Evolutionary conservation across 2,113 vertebrate genomes (phyloP).

Genomic region (Smithornis capensis): DNA sequence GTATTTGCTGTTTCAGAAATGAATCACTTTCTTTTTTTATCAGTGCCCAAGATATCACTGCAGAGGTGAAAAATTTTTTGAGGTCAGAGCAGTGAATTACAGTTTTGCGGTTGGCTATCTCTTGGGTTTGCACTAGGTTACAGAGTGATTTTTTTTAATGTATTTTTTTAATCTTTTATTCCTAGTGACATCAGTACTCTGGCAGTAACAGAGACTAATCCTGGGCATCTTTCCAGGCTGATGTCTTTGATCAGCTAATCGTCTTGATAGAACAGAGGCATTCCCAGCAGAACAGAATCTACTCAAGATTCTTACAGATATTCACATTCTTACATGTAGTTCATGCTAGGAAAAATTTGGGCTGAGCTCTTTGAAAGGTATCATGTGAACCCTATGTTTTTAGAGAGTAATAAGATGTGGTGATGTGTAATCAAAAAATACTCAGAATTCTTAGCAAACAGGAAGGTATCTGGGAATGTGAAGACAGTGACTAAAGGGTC

Average conservation of each 20-base stretch:
- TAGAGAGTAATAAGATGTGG: not conserved
- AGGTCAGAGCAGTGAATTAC: not conserved
- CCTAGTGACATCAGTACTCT: not conserved
- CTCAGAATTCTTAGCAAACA: not conserved
- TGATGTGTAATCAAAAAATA: not conserved
- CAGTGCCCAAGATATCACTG: not conserved
- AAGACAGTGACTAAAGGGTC: not conserved
- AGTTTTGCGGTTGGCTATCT: not conserved
- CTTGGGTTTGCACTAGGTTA: not conserved
- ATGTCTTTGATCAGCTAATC: constrained; percentile 50
- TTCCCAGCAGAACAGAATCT: constrained; percentile 17
- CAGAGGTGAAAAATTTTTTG: not conserved
- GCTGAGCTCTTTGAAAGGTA: not conserved
- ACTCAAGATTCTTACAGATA: not conserved
- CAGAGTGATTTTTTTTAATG: not conserved
- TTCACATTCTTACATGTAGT: not conserved
- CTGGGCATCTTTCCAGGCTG: constrained; percentile 32
- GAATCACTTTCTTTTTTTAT: constrained; percentile 52
- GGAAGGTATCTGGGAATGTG: not conserved
- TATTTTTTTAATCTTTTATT: constrained; percentile 3
- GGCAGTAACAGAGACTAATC: not conserved
- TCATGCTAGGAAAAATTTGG: not conserved
- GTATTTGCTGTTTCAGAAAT: constrained; percentile 17
- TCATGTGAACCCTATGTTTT: not conserved
- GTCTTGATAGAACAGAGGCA: not conserved